phyloP scores from a whole-genome alignment of 2,113 vertebrate genomes.

The Ailuropoda melanoleuca region DNA sequence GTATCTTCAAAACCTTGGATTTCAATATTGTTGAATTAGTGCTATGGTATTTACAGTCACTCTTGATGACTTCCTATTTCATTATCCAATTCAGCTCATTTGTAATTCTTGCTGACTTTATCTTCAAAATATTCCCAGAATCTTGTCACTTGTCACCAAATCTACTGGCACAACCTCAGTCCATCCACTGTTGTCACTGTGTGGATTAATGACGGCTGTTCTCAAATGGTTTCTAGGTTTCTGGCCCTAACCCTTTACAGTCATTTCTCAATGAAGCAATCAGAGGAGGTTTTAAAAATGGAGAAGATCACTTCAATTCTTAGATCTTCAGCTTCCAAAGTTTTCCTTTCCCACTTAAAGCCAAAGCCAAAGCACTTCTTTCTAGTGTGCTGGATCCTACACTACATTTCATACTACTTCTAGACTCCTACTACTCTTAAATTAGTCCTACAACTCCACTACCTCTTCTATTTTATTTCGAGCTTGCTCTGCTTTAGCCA shows the following conservation, averaged over 20 bases:
- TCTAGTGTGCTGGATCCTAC: background rate
- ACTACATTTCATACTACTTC: background rate
- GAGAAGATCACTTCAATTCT: background rate
- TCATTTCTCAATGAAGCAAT: background rate
- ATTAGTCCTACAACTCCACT: background rate
- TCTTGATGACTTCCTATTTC: background rate
- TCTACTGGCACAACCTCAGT: background rate
- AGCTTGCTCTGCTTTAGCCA: background rate
- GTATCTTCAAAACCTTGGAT: background rate
- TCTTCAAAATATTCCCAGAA: background rate
- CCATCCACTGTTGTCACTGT: background rate
- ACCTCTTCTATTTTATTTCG: background rate
- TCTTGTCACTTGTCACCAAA: background rate
- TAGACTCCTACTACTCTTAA: background rate
- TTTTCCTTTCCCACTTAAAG: background rate
- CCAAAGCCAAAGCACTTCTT: background rate
- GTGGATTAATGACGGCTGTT: background rate
- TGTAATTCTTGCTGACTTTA: background rate
- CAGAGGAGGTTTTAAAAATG: background rate
- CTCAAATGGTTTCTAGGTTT: background rate
- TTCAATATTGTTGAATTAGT: background rate
- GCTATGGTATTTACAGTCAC: background rate
- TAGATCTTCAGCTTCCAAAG: background rate
- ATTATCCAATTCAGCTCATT: background rate
- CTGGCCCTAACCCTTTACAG: background rate